phyloP scores from a whole-genome alignment of 2,888 invertebrate species.

The Pandemis cinnamomeana region DNA sequence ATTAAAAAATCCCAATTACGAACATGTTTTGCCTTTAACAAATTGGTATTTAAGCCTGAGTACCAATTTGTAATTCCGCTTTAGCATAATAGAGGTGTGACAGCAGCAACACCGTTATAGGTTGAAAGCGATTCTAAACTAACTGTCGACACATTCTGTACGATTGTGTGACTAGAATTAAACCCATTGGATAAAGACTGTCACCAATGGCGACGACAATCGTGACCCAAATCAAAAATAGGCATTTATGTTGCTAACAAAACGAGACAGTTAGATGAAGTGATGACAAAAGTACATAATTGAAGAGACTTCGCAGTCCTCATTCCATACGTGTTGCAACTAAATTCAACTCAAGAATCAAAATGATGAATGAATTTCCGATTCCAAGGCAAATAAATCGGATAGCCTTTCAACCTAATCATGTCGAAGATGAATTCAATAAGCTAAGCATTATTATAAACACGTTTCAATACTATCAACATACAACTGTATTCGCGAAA shows the following conservation, averaged over 20 bases:
- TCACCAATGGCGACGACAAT: slow-evolving; percentile 19
- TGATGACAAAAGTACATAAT: too few species aligned
- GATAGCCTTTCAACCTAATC: not conserved
- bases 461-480: not conserved
- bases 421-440: not conserved
- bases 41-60: slow-evolving; percentile 3
- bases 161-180: slow-evolving; percentile 49
- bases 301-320: too few species aligned
- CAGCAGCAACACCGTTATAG: slow-evolving; percentile 63
- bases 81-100: slow-evolving; percentile 38
- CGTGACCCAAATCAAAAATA: slow-evolving; percentile 17
- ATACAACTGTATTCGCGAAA: slow-evolving; percentile 5
- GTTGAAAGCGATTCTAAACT: slow-evolving; percentile 59
- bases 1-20: not conserved
- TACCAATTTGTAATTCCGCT: slow-evolving; percentile 8
- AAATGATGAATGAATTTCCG: not conserved
- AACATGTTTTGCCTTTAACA: not conserved
- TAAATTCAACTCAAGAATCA: too few species aligned
- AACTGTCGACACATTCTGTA: slow-evolving; percentile 72
- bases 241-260: not conserved
- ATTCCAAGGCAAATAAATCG: not conserved
- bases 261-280: not conserved
- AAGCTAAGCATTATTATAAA: not conserved
- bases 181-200: slow-evolving; percentile 32
- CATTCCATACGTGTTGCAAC: too few species aligned